A percentile compares a stretch with the other conserved stretches of the same genome.
Conservation (phyloP, 2,797 vertebrate genomes). For the Sebastiscus tertius region DNA sequence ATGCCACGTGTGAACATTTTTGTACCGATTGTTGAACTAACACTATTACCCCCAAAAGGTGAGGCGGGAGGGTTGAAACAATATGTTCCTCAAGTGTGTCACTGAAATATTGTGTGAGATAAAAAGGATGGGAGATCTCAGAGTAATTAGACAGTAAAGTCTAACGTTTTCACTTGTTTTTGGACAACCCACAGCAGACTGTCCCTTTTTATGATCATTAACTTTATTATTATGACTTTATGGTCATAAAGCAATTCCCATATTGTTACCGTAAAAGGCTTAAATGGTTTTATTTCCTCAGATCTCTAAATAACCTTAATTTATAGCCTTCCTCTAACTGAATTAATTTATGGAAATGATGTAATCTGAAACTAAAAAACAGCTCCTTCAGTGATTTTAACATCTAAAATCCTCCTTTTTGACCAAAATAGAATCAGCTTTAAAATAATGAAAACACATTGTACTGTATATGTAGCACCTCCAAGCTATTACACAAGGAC, state of each 20-base stretch:
- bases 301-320: background rate
- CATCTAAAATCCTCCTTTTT: background rate
- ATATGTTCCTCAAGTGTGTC: background rate
- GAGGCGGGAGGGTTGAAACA: background rate
- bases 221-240: background rate
- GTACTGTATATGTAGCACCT: background rate
- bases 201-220: background rate
- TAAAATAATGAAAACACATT: background rate
- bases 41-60: slow-evolving; percentile 46
- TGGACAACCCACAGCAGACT: background rate
- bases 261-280: background rate
- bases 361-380: background rate
- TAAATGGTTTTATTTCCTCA: background rate
- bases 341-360: background rate
- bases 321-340: background rate
- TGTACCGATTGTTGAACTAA: slow-evolving; percentile 64
- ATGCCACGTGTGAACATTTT: slow-evolving; percentile 44
- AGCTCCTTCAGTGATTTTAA: background rate
- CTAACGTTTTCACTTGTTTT: background rate
- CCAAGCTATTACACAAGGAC: background rate
- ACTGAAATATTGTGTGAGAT: background rate
- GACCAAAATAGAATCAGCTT: background rate
- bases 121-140: background rate
- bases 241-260: background rate
- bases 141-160: background rate